Base-by-base conservation (phyloP, 2,888 invertebrate species). In the Spialia ferax region DNA sequence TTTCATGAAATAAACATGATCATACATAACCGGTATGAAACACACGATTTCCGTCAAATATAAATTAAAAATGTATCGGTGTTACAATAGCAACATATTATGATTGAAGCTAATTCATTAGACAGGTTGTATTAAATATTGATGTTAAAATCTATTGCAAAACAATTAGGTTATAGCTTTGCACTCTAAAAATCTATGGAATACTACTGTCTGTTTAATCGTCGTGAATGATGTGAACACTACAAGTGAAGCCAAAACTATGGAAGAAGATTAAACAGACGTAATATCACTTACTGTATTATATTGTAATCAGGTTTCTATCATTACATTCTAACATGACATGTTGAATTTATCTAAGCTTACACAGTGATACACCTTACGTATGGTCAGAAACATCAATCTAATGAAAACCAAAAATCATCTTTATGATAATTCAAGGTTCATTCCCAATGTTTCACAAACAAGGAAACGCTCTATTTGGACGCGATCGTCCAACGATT, bases 401-500 rank as follows among this genome's bases (percentile, higher is more conserved):
- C 92, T 91, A 92, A 81, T 75, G 76, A 71, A 74, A 73, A 85
- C 87, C 85, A 82, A 88, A 87, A 84, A 86, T 88, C 86, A 89
- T 85, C 85, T 78, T 71, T 69, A 63, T 75, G 84, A 89, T 87
- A 86, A 89, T 84, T 87, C 84, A 83, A 80, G 83, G 84, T 79
- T 72, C 52, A 69, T 75, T 71, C 77, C 72, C 64, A 75, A 77
- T 72, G 73, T 77, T 79, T 84, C 83, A 86, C 87, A 87, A 80
- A 88, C 82, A 85, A 68, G 56, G 77, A 78, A 78, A 85, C 80
- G 75, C 80, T 87, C 83, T 79, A 75, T 75, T 73, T 89, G 93
- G 92, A 93, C 93, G 85, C 92, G 93, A 92, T 90, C 93, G 93
- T 85, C 93, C 93, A 93, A 93, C 93, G 93, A 93, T 79, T 85